Percentiles rank a stretch among this genome's conserved stretches.
Evolutionary conservation across 2,113 vertebrate genomes (phyloP).

Genomic region (Camelus bactrianus): DNA sequence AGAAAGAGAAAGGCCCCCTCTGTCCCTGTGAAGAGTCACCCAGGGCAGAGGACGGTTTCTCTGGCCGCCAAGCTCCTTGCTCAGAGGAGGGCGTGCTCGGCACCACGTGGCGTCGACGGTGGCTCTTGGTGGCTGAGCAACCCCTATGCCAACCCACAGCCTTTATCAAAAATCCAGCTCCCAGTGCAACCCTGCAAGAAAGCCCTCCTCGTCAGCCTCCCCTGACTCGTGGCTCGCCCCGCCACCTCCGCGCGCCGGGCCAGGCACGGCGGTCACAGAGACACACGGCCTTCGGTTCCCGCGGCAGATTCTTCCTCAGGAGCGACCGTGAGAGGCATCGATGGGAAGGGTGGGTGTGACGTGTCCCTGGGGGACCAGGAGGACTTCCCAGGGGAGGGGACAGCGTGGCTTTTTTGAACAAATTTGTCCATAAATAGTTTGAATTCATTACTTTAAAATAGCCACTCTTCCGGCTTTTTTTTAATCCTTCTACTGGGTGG

Average conservation of each 20-base stretch:
- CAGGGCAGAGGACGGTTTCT: neutral
- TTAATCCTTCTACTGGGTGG: neutral
- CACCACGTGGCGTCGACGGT: fast-evolving
- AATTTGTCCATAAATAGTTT: neutral
- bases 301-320: neutral
- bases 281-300: neutral
- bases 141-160: too few relatives aligned
- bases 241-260: too few relatives aligned
- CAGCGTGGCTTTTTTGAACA: neutral
- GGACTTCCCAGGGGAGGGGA: neutral
- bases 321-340: neutral
- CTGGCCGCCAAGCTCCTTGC: fast-evolving
- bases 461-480: neutral
- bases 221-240: too few relatives aligned
- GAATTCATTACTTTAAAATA: neutral
- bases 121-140: neutral
- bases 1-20: neutral
- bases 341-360: fast-evolving
- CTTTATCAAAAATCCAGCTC: neutral
- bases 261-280: neutral
- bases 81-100: neutral
- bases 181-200: neutral
- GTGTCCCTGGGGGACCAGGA: neutral
- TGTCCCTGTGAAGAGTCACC: neutral
- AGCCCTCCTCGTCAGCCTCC: neutral